phyloP scores from a whole-genome alignment of 2,888 invertebrate genomes.

The Athrips mouffetella region DNA sequence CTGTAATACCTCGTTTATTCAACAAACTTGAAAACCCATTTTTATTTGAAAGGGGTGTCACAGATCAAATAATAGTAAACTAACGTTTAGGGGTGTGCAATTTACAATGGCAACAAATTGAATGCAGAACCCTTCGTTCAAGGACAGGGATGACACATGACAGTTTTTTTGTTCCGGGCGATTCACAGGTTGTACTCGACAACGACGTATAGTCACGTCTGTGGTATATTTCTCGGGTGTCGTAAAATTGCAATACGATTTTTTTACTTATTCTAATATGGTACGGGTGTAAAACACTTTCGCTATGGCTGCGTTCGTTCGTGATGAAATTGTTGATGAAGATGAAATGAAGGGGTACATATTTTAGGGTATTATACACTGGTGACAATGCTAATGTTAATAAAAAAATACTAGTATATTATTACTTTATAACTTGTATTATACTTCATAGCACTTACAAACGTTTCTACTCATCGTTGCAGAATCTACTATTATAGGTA shows the following conservation, averaged over 20 bases:
- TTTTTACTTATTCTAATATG: constrained; percentile 64
- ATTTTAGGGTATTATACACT: neutral
- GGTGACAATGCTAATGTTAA: no score
- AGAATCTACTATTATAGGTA: no score
- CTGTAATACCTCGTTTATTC: no score
- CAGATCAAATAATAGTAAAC: no score
- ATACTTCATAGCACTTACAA: no score
- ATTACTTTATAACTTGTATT: no score
- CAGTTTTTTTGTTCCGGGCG: constrained; percentile 36
- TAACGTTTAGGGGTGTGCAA: no score
- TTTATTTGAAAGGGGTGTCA: no score
- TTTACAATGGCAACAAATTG: no score
- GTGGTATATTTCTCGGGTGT: constrained; percentile 57
- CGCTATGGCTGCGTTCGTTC: constrained; percentile 36
- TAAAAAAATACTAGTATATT: no score
- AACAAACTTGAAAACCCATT: no score
- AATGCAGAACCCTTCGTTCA: neutral
- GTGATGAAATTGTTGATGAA: constrained; percentile 53
- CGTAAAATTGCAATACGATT: constrained; percentile 61
- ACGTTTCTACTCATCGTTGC: no score
- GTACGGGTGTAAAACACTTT: constrained; percentile 48
- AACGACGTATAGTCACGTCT: constrained; percentile 62
- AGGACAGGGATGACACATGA: neutral
- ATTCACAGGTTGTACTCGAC: constrained; percentile 51
- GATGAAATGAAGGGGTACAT: neutral